A percentile compares a stretch with the other conserved stretches of the same genome.
Conservation (phyloP, 2,888 invertebrate genomes). For the Odiellus spinosus region DNA sequence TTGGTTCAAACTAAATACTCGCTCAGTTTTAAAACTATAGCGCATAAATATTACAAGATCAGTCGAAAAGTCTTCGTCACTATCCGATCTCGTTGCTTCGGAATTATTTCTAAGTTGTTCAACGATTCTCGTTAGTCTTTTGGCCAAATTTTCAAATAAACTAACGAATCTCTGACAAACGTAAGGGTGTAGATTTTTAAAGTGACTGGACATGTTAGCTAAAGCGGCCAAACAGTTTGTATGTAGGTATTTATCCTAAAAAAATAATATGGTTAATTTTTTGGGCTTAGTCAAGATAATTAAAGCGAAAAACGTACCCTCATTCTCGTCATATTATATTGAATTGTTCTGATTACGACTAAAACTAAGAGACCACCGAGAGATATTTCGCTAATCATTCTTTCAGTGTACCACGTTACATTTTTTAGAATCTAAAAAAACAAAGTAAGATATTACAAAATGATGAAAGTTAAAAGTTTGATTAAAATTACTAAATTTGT, state of each 20-base stretch:
- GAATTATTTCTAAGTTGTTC: slow-evolving; percentile 25
- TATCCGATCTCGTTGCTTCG: slow-evolving; percentile 7
- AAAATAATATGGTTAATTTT: slow-evolving; percentile 4
- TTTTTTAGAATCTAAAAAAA: slow-evolving; percentile 60
- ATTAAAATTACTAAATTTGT: slow-evolving; percentile 6
- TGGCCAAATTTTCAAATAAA: slow-evolving; percentile 75
- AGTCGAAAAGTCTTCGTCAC: slow-evolving; percentile 16
- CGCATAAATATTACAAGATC: slow-evolving; percentile 21
- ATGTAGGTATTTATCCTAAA: slow-evolving; percentile 83
- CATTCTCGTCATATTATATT: slow-evolving; percentile 92
- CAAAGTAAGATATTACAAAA: too few species aligned
- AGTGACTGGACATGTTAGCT: slow-evolving; percentile 92
- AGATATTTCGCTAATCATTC: slow-evolving; percentile 76
- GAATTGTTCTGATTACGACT: slow-evolving; percentile 88
- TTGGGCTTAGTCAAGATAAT: background rate
- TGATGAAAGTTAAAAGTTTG: too few species aligned
- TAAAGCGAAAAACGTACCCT: slow-evolving; percentile 38
- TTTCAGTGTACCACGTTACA: slow-evolving; percentile 83
- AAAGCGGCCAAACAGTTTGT: slow-evolving; percentile 95
- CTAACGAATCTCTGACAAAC: slow-evolving; percentile 87
- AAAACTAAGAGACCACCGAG: slow-evolving; percentile 83
- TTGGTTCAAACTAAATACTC: too few species aligned
- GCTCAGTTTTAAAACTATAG: too few species aligned
- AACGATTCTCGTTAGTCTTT: slow-evolving; percentile 43
- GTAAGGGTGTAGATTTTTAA: slow-evolving; percentile 80